Evolutionary conservation across 2,113 vertebrate genomes (phyloP).

Genomic region (Corvus hawaiiensis): DNA sequence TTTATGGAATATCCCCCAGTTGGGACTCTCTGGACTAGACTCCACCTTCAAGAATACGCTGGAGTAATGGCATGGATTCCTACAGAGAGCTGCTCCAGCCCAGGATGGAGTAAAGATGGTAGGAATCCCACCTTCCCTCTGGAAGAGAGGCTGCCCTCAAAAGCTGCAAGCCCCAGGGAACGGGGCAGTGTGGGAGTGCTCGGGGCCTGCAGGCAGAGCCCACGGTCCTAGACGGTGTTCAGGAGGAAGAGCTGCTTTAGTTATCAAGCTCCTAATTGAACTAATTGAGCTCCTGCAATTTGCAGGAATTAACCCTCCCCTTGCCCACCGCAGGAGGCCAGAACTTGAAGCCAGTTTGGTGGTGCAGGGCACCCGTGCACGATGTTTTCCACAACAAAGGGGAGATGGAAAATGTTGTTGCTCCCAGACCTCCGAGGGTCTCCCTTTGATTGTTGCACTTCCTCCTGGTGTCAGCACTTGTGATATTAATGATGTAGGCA

Average conservation of each 20-base stretch:
- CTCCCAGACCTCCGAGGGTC: conserved; percentile 22
- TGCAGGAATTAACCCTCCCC: conserved; percentile 20
- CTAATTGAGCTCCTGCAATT: conserved; percentile 54
- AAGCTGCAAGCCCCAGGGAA: conserved; percentile 37
- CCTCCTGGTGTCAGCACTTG: conserved; percentile 44
- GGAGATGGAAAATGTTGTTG: not conserved
- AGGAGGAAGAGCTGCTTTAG: conserved; percentile 32
- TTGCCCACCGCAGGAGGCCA: not conserved
- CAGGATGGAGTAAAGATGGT: not conserved
- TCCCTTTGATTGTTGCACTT: conserved; percentile 51
- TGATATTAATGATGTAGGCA: conserved; percentile 51
- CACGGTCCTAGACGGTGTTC: not conserved
- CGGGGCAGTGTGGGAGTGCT: not conserved
- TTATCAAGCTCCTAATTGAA: conserved; percentile 48
- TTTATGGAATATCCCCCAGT: not conserved
- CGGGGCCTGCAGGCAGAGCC: conserved; percentile 30
- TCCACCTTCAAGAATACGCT: not conserved
- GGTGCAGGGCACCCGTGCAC: not conserved
- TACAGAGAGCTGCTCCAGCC: not conserved
- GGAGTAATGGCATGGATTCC: not conserved
- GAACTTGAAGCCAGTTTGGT: not conserved
- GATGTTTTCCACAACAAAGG: not conserved
- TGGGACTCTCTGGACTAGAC: not conserved
- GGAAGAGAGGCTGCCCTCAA: not conserved
- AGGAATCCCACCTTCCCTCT: not conserved